Evolutionary conservation across 2,888 invertebrate species (phyloP).

Genomic region (Drosophila mettleri): DNA sequence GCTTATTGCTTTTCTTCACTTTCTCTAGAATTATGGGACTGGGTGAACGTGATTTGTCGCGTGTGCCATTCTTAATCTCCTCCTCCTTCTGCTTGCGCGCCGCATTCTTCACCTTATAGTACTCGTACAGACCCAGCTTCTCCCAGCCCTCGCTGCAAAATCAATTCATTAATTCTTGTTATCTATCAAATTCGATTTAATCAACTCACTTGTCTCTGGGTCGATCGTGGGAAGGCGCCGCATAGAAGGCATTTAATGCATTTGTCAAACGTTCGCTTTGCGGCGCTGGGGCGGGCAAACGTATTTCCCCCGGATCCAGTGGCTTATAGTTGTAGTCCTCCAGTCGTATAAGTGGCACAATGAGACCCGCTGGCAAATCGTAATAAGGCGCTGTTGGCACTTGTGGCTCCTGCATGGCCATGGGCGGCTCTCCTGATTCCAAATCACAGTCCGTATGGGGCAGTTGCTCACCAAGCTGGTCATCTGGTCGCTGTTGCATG

Average conservation of each 20-base stretch:
- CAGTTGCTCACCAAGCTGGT: slow-evolving; percentile 18
- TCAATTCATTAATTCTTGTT: background rate
- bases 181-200: background rate
- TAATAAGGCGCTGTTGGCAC: slow-evolving; percentile 97
- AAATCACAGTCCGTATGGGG: slow-evolving; percentile 23
- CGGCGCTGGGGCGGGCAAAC: slow-evolving; percentile 97
- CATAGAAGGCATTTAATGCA: slow-evolving; percentile 98
- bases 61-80: slow-evolving; percentile 89
- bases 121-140: slow-evolving; percentile 98
- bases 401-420: slow-evolving; percentile 87
- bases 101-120: slow-evolving; percentile 97
- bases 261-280: slow-evolving; percentile 96
- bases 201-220: slow-evolving; percentile 92
- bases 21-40: slow-evolving; percentile 91
- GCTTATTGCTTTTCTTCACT: slow-evolving; percentile 84
- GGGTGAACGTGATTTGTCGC: slow-evolving; percentile 91
- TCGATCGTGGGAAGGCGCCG: slow-evolving; percentile 96
- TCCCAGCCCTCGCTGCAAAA: slow-evolving; percentile 97
- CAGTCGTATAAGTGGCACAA: slow-evolving; percentile 97
- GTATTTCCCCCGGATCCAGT: slow-evolving; percentile 94
- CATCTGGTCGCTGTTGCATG: slow-evolving; percentile 44
- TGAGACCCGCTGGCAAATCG: slow-evolving; percentile 98
- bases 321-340: slow-evolving; percentile 96
- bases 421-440: slow-evolving; percentile 62
- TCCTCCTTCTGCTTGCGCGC: slow-evolving; percentile 95